A percentile compares a stretch with the other conserved stretches of the same genome.
These are phyloP conservation scores for Alexandromys fortis DNA, from an alignment of 2,113 vertebrate genomes.

Conservation along the genomic window DNA sequence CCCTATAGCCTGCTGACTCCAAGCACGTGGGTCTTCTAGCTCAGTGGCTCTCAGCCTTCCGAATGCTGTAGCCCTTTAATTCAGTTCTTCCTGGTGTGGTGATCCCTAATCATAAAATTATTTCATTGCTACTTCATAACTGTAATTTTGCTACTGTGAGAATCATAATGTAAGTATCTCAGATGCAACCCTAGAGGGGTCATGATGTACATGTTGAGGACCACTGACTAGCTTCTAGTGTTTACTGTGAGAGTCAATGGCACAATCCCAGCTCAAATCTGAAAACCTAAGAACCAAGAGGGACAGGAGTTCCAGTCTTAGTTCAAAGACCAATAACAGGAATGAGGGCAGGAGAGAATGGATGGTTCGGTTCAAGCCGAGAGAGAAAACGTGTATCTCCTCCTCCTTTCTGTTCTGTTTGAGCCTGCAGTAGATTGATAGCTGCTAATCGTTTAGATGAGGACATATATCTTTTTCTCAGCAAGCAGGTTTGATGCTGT, in stretches of 20 bases:
- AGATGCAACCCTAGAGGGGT: neutral
- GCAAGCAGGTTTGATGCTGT: neutral
- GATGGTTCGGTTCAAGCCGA: neutral
- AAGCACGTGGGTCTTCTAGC: neutral
- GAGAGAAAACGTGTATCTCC: neutral
- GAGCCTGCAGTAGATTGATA: neutral
- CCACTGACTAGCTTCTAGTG: neutral
- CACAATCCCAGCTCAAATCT: neutral
- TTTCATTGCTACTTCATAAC: neutral
- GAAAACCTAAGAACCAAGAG: neutral
- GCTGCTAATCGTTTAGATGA: neutral
- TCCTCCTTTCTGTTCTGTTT: neutral
- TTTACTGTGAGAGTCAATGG: neutral
- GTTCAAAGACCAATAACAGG: neutral
- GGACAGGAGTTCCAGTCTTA: neutral
- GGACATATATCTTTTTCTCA: neutral
- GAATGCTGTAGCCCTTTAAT: neutral
- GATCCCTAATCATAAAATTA: neutral
- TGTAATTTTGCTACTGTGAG: neutral
- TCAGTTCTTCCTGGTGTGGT: neutral
- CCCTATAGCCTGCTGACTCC: neutral
- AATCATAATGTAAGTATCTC: neutral
- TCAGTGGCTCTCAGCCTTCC: neutral
- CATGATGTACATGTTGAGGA: neutral
- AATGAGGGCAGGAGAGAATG: neutral